A percentile compares a stretch with the other conserved stretches of the same genome.
These are phyloP conservation scores for Chloebia gouldiae DNA, from an alignment of 2,113 vertebrate genomes.

Conservation along the genomic window DNA sequence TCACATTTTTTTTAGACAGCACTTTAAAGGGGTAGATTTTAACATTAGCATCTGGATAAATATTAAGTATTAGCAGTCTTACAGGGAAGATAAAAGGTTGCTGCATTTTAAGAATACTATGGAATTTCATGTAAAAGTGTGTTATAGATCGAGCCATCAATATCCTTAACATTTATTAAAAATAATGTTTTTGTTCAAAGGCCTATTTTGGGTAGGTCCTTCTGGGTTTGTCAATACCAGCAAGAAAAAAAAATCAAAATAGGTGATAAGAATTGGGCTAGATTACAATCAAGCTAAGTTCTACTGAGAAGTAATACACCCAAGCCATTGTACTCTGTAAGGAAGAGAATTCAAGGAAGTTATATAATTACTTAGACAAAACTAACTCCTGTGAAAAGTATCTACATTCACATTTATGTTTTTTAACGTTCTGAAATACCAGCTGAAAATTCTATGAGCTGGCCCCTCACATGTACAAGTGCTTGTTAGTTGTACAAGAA, in stretches of 20 bases:
- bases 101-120: neutral
- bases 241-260: neutral
- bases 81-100: neutral
- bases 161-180: neutral
- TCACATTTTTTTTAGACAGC: neutral
- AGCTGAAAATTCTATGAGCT: neutral
- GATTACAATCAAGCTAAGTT: neutral
- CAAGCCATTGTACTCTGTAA: neutral
- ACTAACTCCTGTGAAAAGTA: neutral
- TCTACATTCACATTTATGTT: neutral
- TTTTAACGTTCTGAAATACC: neutral
- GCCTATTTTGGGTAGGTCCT: neutral
- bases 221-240: neutral
- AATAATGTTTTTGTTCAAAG: neutral
- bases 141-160: neutral
- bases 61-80: neutral
- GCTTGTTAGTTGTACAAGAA: neutral
- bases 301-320: neutral
- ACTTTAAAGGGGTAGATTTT: neutral
- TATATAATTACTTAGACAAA: conserved; percentile 21
- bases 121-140: neutral
- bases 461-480: rapidly evolving
- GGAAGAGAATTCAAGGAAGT: conserved; percentile 45
- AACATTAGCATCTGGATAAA: neutral
- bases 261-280: neutral